These are phyloP conservation scores for Furcula furcula DNA, from an alignment of 2,888 invertebrate genomes.

Conservation along the genomic window DNA sequence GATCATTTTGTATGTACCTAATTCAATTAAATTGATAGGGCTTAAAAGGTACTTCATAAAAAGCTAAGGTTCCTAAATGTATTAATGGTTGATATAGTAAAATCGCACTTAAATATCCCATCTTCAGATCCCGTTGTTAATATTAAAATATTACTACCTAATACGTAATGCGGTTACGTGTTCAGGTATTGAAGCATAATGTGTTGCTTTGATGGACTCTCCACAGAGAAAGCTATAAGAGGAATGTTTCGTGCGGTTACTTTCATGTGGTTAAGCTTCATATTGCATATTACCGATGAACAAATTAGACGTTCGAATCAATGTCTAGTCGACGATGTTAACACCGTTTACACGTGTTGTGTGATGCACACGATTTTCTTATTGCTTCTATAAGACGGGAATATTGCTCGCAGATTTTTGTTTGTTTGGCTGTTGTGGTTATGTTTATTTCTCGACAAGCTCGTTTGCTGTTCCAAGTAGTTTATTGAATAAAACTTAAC, in stretches of 20 bases:
- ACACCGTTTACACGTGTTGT: constrained; percentile 17
- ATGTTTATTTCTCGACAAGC: not conserved
- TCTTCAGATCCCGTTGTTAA: no score
- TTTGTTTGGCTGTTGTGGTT: no score
- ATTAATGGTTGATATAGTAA: no score
- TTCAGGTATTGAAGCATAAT: constrained; percentile 29
- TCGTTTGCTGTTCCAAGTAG: no score
- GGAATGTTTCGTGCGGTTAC: constrained; percentile 48
- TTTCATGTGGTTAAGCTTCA: constrained; percentile 57
- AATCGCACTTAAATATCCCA: no score
- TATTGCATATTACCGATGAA: constrained; percentile 33
- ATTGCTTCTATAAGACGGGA: constrained; percentile 12
- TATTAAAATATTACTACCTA: constrained; percentile 25
- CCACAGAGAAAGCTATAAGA: constrained; percentile 54
- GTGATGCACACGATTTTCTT: constrained; percentile 8
- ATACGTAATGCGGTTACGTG: constrained; percentile 34
- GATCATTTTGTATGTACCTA: constrained; percentile 3
- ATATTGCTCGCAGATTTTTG: constrained; percentile 8
- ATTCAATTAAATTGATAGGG: constrained; percentile 2
- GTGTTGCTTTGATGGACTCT: constrained; percentile 33
- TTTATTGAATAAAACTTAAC: no score
- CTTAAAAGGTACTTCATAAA: not conserved
- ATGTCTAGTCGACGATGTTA: constrained; percentile 21
- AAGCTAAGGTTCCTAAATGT: no score
- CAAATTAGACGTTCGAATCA: constrained; percentile 40